Conservation (phyloP, 2,888 invertebrate genomes). For the Eucera pruinosa region DNA sequence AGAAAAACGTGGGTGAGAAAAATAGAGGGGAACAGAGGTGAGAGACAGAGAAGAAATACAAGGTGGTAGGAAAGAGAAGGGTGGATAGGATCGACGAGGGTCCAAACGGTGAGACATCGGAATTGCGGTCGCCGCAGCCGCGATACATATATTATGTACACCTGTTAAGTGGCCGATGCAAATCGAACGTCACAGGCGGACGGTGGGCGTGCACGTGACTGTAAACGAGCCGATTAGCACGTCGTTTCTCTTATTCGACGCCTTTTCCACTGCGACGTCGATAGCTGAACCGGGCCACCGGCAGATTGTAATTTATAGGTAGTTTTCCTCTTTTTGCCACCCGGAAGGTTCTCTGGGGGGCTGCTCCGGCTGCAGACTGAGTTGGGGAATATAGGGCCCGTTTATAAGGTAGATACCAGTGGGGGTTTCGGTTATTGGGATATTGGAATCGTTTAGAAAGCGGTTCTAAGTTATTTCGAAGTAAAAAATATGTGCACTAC, state of each 20-base stretch:
- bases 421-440: slow-evolving; percentile 5
- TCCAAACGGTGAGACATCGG: slow-evolving; percentile 55
- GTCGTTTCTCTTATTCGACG: slow-evolving; percentile 73
- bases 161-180: slow-evolving; percentile 76
- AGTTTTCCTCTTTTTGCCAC: slow-evolving; percentile 44
- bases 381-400: neutral
- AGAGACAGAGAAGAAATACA: slow-evolving; percentile 14
- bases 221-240: slow-evolving; percentile 73
- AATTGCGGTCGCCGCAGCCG: slow-evolving; percentile 63
- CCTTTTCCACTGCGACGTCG: slow-evolving; percentile 63
- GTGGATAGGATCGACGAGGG: slow-evolving; percentile 47
- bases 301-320: slow-evolving; percentile 49
- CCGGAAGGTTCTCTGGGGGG: neutral
- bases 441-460: slow-evolving; percentile 2
- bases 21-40: slow-evolving; percentile 47
- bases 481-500: too few species aligned
- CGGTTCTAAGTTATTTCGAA: neutral
- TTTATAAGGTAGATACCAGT: neutral
- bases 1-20: slow-evolving; percentile 49
- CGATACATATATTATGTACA: slow-evolving; percentile 69
- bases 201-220: slow-evolving; percentile 72
- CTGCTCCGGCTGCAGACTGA: too few species aligned
- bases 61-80: slow-evolving; percentile 34
- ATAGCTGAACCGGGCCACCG: slow-evolving; percentile 52
- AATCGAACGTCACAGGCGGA: slow-evolving; percentile 73